Conservation (phyloP, 2,797 vertebrate species). For the Acipenser transmontanus region DNA sequence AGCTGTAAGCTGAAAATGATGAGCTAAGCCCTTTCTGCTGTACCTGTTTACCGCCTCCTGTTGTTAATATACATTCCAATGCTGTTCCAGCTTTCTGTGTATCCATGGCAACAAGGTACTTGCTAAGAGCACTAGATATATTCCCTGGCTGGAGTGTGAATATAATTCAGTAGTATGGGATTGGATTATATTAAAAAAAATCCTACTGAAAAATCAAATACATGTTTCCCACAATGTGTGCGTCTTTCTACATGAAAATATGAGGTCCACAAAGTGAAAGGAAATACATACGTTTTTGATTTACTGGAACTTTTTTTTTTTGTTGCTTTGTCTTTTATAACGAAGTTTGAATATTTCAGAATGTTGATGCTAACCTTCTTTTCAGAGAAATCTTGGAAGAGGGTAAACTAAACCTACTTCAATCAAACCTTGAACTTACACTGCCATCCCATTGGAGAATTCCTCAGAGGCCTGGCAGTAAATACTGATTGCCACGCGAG, state of each 20-base stretch:
- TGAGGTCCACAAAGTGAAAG: no score
- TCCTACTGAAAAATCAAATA: no score
- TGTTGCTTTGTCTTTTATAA: no score
- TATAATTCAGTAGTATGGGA: background rate
- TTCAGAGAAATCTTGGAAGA: no score
- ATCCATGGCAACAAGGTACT: slow-evolving; percentile 50
- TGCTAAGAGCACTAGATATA: slow-evolving; percentile 42
- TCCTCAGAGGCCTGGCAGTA: slow-evolving; percentile 95
- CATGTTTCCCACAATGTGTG: no score
- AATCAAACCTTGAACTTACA: slow-evolving; percentile 61
- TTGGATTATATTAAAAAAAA: no score
- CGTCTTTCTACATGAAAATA: no score
- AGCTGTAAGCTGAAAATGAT: background rate
- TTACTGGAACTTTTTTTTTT: no score
- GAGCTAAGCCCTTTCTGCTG: background rate
- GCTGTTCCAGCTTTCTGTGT: slow-evolving; percentile 26
- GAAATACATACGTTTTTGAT: no score
- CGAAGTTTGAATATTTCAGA: no score
- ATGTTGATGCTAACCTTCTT: no score
- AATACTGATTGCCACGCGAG: slow-evolving; percentile 90
- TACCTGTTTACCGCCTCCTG: slow-evolving; percentile 13
- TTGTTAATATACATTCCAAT: background rate
- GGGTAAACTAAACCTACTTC: no score
- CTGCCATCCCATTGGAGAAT: slow-evolving; percentile 85
- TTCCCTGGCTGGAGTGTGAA: slow-evolving; percentile 20